phyloP scores from a whole-genome alignment of 2,113 vertebrate genomes.

The Dolichotis patagonum region DNA sequence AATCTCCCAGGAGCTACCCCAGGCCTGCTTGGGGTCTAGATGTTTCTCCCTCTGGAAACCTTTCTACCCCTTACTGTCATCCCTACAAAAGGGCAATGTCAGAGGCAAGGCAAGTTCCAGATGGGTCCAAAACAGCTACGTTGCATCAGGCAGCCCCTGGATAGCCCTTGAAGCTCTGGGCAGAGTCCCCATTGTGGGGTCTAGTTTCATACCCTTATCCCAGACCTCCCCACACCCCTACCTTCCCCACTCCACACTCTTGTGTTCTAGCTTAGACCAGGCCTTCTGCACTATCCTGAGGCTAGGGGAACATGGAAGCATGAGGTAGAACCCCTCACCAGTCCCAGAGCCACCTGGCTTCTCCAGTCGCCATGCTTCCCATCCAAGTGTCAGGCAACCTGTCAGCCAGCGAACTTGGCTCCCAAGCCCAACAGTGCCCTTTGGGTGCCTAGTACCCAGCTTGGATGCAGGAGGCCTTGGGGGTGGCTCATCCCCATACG shows the following conservation, averaged over 20 bases:
- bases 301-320: accelerated
- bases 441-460: accelerated
- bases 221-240: accelerated
- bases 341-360: neutral
- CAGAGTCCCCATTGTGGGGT: too few species aligned
- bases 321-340: accelerated
- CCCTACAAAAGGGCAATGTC: accelerated
- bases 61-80: accelerated
- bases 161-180: neutral
- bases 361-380: neutral
- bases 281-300: accelerated
- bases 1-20: too few species aligned
- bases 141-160: neutral
- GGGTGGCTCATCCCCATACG: conserved; percentile 34
- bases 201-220: neutral
- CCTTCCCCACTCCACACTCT: neutral
- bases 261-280: accelerated
- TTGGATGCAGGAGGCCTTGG: neutral
- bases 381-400: accelerated
- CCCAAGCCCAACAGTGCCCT: accelerated
- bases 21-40: accelerated
- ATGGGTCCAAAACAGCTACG: neutral
- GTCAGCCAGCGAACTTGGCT: accelerated
- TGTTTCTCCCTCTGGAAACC: accelerated
- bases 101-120: too few species aligned